Percentiles rank a stretch among this genome's conserved stretches.
phyloP scores from a whole-genome alignment of 92 coral and sea anemone genomes.

The Paramuricea clavata region DNA sequence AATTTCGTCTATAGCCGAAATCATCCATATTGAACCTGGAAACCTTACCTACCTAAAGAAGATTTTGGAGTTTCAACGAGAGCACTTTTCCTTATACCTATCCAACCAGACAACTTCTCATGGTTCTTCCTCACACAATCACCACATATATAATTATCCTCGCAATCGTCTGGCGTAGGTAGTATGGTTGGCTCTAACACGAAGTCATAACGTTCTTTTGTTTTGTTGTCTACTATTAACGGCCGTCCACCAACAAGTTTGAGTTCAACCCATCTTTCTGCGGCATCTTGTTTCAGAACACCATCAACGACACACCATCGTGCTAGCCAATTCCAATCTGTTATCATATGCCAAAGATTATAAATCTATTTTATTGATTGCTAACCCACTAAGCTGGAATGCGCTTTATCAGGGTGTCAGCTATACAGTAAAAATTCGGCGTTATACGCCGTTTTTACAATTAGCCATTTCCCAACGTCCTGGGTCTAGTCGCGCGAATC shows the following conservation, averaged over 20 bases:
- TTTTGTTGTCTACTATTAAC: conserved; percentile 74
- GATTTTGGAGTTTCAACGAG: conserved; percentile 33
- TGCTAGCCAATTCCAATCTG: conserved; percentile 45
- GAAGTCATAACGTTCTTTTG: conserved; percentile 79
- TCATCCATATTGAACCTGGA: too few species aligned
- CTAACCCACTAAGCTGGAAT: too few species aligned
- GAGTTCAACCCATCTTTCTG: conserved; percentile 73
- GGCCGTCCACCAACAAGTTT: conserved; percentile 85
- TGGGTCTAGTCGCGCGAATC: too few species aligned
- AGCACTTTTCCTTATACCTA: conserved; percentile 3
- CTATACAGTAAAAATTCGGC: too few species aligned
- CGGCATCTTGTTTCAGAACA: conserved; percentile 74
- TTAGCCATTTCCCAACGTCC: too few species aligned
- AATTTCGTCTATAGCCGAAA: too few species aligned
- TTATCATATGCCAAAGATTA: too few species aligned
- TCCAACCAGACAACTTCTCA: conserved; percentile 58
- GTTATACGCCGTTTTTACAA: too few species aligned
- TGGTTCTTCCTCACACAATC: conserved; percentile 77
- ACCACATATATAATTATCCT: conserved; percentile 90
- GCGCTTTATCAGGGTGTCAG: too few species aligned
- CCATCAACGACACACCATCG: conserved; percentile 96
- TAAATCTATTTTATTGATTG: too few species aligned
- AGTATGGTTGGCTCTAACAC: conserved; percentile 72
- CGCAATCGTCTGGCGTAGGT: conserved; percentile 70
- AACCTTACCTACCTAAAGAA: conserved; percentile 15